These are phyloP conservation scores for Dufourea novaeangliae DNA, from an alignment of 1,140 invertebrate genomes.

Conservation along the genomic window DNA sequence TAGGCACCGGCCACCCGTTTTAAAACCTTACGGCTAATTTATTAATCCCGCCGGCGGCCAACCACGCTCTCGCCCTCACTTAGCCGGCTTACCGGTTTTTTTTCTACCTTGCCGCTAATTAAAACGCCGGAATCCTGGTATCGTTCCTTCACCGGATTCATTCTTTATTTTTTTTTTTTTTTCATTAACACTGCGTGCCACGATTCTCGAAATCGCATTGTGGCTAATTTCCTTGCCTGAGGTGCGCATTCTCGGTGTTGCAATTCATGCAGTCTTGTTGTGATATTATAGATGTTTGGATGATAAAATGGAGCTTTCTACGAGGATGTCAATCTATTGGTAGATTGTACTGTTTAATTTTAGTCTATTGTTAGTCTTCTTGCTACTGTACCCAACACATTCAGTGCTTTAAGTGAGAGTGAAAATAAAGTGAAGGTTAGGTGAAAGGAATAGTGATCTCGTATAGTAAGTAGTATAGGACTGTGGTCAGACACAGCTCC, in stretches of 20 bases:
- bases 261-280: background rate
- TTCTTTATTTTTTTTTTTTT: background rate
- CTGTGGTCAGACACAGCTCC: too few relatives aligned
- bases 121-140: slow-evolving; percentile 53
- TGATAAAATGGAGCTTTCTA: too few relatives aligned
- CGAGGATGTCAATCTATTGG: background rate
- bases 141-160: background rate
- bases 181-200: background rate
- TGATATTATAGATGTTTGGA: background rate
- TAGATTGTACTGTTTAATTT: too few relatives aligned
- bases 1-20: slow-evolving; percentile 66
- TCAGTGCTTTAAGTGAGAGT: too few relatives aligned
- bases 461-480: too few relatives aligned
- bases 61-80: slow-evolving; percentile 52
- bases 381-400: too few relatives aligned
- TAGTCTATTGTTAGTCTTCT: too few relatives aligned
- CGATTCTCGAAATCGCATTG: background rate
- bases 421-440: too few relatives aligned
- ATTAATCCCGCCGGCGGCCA: slow-evolving; percentile 73
- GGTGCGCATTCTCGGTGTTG: background rate
- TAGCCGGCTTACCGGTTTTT: slow-evolving; percentile 52
- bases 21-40: slow-evolving; percentile 76
- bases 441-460: too few relatives aligned
- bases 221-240: background rate
- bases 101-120: slow-evolving; percentile 61